Base-by-base conservation (phyloP, 2,797 vertebrate species). In the Sebastes flavidus region DNA sequence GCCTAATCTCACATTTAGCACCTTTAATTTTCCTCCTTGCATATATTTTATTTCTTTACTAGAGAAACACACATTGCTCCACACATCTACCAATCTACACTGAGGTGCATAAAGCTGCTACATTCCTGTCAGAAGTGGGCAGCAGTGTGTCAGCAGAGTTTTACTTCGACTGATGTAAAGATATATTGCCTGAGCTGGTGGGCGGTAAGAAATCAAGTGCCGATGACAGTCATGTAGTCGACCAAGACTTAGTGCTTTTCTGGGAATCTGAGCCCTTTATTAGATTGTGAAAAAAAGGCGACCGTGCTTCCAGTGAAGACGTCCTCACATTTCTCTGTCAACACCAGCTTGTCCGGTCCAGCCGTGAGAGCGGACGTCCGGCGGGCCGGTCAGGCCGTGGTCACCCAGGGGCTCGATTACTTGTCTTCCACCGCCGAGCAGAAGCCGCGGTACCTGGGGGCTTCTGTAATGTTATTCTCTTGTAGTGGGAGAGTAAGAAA, bases 321-420 rank as follows among this genome's bases (percentile, higher is more conserved):
- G 13, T 91, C 89, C 80, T 93, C 85, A 71, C 38, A 38, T 91
- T 92, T 75, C 89, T 92, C 84, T 73, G 81, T 92, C 88, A 95
- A 91, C 90, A 93, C 65, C 74, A 38, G 27, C 59, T 65, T 42
- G 69, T 87, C 87, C 74, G 69, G 85, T 82, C 52, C 62, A 58
- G 75, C 83, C 16, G 72, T 90, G 90, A 90, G 81, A 91, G 82
- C 68, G 84, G 80, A 91, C 13, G 34, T 93, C 89, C 66, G 80
- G 85, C 58, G 69, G 80, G 75, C 54, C 20, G 27, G 78, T 87
- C 83, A 86, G 59, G 56, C 65, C 12, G 13, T 86, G 87, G 90
- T 87, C 78, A 81, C 24, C 67, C 84, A 72, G 71, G 42, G 72
- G 81, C 66, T 88, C 42, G 1, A n/a, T 76, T 78, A 78, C 82